Conservation (phyloP, 1,140 invertebrate species). For the Calycopis cecrops region DNA sequence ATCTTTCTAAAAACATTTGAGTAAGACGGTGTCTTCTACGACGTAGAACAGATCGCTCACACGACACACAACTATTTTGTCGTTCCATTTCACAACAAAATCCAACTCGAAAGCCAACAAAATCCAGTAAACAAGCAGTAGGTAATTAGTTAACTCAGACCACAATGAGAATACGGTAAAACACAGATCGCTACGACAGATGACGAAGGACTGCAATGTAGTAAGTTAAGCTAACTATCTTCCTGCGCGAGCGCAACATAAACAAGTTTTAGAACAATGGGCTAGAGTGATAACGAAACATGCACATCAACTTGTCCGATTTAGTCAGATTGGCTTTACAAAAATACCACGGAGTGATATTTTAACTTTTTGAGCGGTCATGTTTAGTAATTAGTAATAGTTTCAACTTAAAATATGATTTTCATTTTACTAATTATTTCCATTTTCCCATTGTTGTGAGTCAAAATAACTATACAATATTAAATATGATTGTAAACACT, state of each 20-base stretch:
- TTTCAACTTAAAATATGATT: no score
- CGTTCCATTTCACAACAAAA: slow-evolving; percentile 15
- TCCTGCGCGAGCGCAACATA: slow-evolving; percentile 1
- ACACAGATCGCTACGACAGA: slow-evolving; percentile 12
- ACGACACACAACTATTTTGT: slow-evolving; percentile 16
- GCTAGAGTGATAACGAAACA: neutral
- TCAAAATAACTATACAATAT: no score
- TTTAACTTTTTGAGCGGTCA: no score
- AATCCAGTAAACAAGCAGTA: slow-evolving; percentile 8
- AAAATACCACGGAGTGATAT: no score
- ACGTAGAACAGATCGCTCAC: slow-evolving; percentile 14
- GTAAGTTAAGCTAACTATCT: neutral
- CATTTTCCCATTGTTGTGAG: no score
- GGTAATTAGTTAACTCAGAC: slow-evolving; percentile 7
- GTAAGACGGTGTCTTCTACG: slow-evolving; percentile 12
- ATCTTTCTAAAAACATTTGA: slow-evolving; percentile 12
- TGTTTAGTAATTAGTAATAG: no score
- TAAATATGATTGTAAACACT: no score
- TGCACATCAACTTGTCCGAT: no score
- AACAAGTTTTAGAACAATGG: neutral
- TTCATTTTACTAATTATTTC: no score
- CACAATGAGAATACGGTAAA: slow-evolving; percentile 2
- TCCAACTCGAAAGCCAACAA: slow-evolving; percentile 14
- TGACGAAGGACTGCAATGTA: neutral
- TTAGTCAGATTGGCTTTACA: no score